Evolutionary conservation across 2,113 vertebrate species (phyloP), one percentile per base, ranked within the genome.

Genomic region (Heptranchias perlo): DNA sequence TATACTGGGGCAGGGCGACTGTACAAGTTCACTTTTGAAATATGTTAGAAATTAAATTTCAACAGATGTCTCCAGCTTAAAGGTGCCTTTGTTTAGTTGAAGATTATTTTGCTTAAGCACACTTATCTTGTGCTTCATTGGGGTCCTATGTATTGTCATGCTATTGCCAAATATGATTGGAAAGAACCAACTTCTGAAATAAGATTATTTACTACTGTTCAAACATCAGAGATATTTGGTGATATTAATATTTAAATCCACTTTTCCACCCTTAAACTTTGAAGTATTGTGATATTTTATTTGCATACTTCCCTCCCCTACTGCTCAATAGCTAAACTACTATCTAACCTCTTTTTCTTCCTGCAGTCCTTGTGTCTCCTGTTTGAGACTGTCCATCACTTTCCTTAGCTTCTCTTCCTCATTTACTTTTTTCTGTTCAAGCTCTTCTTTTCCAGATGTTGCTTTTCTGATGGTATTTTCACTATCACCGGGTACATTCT

Each of bases 311-410:
- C 31, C 35, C 58, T 61, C 87, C 58, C 16, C 94, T 69, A 69
- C 13, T 73, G 44, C 11, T 35, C 25, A 31, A 0, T 35, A 35
- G 28, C 65, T 95, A 67, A 47, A 73, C 28, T 93, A 52, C 96
- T 49, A 18, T 52, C 96, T 96, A 97, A 99, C 99, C 98, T 99
- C 98, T 97, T 99, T 99, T 96, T 99, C 98, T 96, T 98, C 97
- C 96, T 98, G 99, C 94, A 99, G 97, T 3, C 97, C 98, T 49
- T 97, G 98, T 31, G 99, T 99, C 97, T 99, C 99, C 96, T 98
- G 97, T 97, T 98, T 99, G 94, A 99, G 98, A 96, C 97, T 98
- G 97, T 98, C 98, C 98, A 99, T 98, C 96, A 99, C 98, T 96
- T 98, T 96, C 96, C 97, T 98, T 44, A 99, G 97, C 91, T 98